Conservation (phyloP, 2,888 invertebrate species). For the Polyommatus icarus region DNA sequence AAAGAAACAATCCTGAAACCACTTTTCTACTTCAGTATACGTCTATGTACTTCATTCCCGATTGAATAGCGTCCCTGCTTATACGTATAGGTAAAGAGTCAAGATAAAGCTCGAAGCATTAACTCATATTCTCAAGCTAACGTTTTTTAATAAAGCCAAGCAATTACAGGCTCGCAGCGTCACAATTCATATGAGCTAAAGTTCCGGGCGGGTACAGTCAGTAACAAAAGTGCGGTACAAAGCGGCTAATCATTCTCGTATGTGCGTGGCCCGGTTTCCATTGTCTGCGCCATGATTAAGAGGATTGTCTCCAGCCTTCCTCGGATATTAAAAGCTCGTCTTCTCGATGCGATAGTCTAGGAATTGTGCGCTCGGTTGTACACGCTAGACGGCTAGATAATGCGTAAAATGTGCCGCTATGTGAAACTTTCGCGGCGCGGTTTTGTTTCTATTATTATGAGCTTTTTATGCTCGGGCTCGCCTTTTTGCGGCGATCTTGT, state of each 20-base stretch:
- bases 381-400: slow-evolving; percentile 57
- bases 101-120: slow-evolving; percentile 36
- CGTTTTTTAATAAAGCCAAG: slow-evolving; percentile 51
- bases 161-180: slow-evolving; percentile 49
- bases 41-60: not conserved
- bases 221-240: slow-evolving; percentile 67
- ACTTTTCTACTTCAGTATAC: slow-evolving; percentile 1
- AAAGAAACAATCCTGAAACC: not conserved
- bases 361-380: slow-evolving; percentile 47
- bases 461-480: slow-evolving; percentile 52
- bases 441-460: slow-evolving; percentile 60
- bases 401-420: slow-evolving; percentile 54
- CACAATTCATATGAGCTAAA: slow-evolving; percentile 50
- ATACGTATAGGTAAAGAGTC: slow-evolving; percentile 14
- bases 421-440: slow-evolving; percentile 56
- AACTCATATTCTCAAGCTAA: slow-evolving; percentile 48
- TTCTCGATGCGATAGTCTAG: slow-evolving; percentile 56
- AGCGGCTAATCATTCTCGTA: slow-evolving; percentile 68
- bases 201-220: slow-evolving; percentile 53
- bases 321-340: slow-evolving; percentile 77
- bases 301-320: slow-evolving; percentile 77
- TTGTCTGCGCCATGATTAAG: slow-evolving; percentile 77
- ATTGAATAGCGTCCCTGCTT: slow-evolving; percentile 3
- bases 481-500: slow-evolving; percentile 54
- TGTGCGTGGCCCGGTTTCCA: slow-evolving; percentile 78